Conservation (phyloP, 2,113 vertebrate species). For the Orycteropus afer region DNA sequence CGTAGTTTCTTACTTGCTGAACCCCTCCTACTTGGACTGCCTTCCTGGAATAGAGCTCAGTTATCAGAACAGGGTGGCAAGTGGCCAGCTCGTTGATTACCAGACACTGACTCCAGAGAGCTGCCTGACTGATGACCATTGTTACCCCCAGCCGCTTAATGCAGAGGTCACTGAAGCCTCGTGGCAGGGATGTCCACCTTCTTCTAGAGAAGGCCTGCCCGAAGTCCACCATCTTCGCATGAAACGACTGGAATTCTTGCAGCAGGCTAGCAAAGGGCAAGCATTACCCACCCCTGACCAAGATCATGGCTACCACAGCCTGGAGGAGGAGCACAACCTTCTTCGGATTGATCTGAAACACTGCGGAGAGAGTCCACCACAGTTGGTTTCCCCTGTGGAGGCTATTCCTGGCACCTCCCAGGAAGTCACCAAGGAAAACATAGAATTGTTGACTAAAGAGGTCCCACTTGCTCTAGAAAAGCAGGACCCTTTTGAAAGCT, state of each 20-base stretch:
- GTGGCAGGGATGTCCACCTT: constrained; percentile 39
- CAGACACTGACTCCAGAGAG: not conserved
- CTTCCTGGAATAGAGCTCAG: not conserved
- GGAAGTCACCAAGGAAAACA: not conserved
- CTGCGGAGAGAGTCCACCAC: not conserved
- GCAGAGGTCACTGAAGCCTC: constrained; percentile 42
- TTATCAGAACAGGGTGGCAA: not conserved
- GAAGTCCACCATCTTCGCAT: constrained; percentile 79
- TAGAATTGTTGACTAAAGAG: constrained; percentile 55
- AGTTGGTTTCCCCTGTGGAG: not conserved
- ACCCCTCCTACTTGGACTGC: not conserved
- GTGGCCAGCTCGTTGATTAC: not conserved
- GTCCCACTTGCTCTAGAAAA: not conserved
- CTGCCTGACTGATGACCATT: not conserved
- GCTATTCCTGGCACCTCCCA: not conserved
- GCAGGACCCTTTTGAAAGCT: not conserved
- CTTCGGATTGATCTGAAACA: constrained; percentile 23
- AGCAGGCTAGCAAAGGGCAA: constrained; percentile 62
- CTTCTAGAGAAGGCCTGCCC: constrained; percentile 69
- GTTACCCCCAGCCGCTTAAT: constrained; percentile 50
- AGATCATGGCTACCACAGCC: constrained; percentile 93
- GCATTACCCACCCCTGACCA: constrained; percentile 87
- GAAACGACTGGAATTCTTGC: constrained; percentile 84
- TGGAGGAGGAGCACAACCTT: constrained; percentile 90
- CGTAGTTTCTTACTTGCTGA: constrained; percentile 67